Evolutionary conservation across 2,113 vertebrate species (phyloP).

Genomic region (Thalassarche chlororhynchos): DNA sequence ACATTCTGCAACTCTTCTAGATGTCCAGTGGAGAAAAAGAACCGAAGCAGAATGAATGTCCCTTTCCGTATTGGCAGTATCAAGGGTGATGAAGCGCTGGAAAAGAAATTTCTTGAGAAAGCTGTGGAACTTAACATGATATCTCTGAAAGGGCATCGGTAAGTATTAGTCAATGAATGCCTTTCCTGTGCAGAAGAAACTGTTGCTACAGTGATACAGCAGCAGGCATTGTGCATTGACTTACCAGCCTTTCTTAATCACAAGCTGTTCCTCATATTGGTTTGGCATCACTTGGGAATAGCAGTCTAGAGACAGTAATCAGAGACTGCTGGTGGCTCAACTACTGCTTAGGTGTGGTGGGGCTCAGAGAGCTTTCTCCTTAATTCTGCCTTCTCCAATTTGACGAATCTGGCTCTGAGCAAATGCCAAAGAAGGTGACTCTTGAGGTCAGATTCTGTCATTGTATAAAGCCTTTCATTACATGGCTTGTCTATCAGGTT

Average conservation of each 20-base stretch:
- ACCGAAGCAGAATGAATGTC: conserved; percentile 91
- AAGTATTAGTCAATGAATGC: not conserved
- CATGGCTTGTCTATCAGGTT: not conserved
- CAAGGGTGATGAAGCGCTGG: conserved; percentile 85
- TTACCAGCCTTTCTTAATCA: not conserved
- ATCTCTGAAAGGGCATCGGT: conserved; percentile 94
- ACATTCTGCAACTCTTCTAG: conserved; percentile 55
- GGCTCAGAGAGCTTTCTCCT: not conserved
- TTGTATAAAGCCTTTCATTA: not conserved
- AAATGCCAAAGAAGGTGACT: not conserved
- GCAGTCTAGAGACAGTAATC: not conserved
- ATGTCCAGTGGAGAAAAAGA: conserved; percentile 84
- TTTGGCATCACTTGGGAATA: not conserved
- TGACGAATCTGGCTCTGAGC: not conserved
- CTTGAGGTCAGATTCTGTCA: not conserved
- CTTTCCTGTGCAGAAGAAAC: not conserved
- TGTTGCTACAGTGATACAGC: not conserved
- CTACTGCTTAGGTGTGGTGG: not conserved
- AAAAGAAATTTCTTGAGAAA: conserved; percentile 89
- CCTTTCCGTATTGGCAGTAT: conserved; percentile 86
- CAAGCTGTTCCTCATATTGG: not conserved
- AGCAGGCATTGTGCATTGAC: not conserved
- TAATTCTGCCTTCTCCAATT: not conserved
- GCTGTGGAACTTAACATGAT: conserved; percentile 90
- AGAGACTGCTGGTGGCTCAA: not conserved